phyloP scores from a whole-genome alignment of 2,113 vertebrate genomes.

The Notarius quadriscutis region DNA sequence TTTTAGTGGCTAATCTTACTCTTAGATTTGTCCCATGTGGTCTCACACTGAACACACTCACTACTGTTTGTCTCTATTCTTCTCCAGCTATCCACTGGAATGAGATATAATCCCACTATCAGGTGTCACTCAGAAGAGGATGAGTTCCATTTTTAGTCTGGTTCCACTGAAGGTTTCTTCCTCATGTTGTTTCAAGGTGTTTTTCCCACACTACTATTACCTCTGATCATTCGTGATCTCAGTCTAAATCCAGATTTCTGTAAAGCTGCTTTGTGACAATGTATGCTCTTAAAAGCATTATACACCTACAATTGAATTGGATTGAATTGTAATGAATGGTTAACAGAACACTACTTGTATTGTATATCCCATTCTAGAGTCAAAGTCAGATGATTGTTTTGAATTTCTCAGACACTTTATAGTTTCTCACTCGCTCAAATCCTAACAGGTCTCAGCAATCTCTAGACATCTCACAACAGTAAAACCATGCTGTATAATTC shows the following conservation, averaged over 20 bases:
- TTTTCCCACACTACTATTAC: not conserved
- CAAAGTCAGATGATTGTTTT: not conserved
- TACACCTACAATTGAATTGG: not conserved
- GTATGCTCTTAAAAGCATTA: not conserved
- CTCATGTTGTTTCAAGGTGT: not conserved
- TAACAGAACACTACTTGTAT: not conserved
- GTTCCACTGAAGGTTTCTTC: not conserved
- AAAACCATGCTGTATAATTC: constrained; percentile 1
- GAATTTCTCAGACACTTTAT: not conserved
- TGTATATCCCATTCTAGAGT: not conserved
- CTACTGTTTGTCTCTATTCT: not conserved
- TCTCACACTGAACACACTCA: not conserved
- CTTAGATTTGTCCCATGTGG: not conserved
- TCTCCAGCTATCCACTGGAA: not conserved
- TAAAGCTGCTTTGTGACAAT: not conserved
- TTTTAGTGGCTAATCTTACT: not conserved
- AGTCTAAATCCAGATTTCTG: not conserved
- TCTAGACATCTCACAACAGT: not conserved
- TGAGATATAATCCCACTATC: not conserved
- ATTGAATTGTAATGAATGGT: not conserved
- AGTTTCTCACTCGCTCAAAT: not conserved
- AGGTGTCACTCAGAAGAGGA: not conserved
- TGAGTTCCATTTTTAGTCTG: not conserved
- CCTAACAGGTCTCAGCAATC: not conserved
- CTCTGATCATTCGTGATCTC: not conserved